These are phyloP conservation scores for Cephus rjabovi DNA, from an alignment of 2,888 invertebrate species.

Conservation along the genomic window DNA sequence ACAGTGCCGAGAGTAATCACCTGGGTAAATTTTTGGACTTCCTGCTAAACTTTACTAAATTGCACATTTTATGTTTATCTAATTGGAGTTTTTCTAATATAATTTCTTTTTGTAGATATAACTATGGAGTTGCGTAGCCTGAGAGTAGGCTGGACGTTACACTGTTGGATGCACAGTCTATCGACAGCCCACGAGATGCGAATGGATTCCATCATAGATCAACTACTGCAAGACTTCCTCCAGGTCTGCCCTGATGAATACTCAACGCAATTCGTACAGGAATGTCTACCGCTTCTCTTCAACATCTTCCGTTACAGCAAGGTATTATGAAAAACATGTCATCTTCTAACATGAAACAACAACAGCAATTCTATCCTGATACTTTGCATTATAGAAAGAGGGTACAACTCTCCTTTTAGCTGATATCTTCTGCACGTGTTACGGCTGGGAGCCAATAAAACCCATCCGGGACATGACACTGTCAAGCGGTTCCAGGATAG, in stretches of 20 bases:
- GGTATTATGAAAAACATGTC: slow-evolving; percentile 66
- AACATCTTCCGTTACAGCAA: slow-evolving; percentile 92
- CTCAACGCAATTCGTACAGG: slow-evolving; percentile 89
- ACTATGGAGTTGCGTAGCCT: slow-evolving; percentile 87
- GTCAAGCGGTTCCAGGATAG: slow-evolving; percentile 82
- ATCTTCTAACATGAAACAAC: neutral
- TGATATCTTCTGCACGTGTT: slow-evolving; percentile 90
- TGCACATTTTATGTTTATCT: neutral
- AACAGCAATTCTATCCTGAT: neutral
- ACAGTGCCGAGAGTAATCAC: slow-evolving; percentile 91
- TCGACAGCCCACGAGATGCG: slow-evolving; percentile 88
- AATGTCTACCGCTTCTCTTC: slow-evolving; percentile 89
- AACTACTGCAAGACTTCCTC: slow-evolving; percentile 88
- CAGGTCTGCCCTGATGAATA: slow-evolving; percentile 93
- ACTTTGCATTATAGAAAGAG: slow-evolving; percentile 76
- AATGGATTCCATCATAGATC: slow-evolving; percentile 87
- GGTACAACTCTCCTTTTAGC: slow-evolving; percentile 87
- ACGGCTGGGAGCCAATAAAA: slow-evolving; percentile 87
- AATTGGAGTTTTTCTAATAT: neutral
- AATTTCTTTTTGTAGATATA: slow-evolving; percentile 72
- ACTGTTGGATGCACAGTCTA: slow-evolving; percentile 92
- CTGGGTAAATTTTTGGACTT: slow-evolving; percentile 70
- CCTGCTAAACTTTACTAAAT: neutral
- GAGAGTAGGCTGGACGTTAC: slow-evolving; percentile 91
- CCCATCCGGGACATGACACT: slow-evolving; percentile 77